Evolutionary conservation across 30 jellyfish, hydroid and myxozoan species (phyloP).

Genomic region (Turritopsis rubra): DNA sequence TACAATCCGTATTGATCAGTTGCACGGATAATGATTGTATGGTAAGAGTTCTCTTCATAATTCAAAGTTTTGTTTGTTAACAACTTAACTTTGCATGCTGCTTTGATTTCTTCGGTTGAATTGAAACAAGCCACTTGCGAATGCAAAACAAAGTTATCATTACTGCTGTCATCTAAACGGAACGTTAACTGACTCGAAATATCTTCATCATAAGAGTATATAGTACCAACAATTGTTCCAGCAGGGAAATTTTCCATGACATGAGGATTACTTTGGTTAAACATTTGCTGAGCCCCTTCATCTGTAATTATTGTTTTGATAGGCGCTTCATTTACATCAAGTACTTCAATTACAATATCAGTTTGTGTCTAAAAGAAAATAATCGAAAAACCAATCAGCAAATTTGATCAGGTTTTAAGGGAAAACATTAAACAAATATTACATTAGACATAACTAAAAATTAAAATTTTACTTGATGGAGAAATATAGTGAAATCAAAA

Average conservation of each 20-base stretch:
- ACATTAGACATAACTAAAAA: too few relatives aligned
- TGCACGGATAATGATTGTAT: conserved; percentile 15
- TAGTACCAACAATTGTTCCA: conserved; percentile 60
- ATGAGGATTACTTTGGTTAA: conserved; percentile 37
- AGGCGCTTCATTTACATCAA: conserved; percentile 51
- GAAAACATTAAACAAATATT: too few relatives aligned
- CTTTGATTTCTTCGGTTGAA: conserved; percentile 6
- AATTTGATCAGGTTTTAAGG: neutral
- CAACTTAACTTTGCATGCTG: conserved; percentile 43
- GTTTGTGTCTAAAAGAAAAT: conserved; percentile 5
- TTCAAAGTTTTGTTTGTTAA: conserved; percentile 39
- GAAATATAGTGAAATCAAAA: too few relatives aligned
- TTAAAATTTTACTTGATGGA: too few relatives aligned
- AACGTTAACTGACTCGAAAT: conserved; percentile 30
- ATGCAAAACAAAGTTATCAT: conserved; percentile 42
- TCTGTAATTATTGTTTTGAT: neutral
- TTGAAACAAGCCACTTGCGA: conserved; percentile 25
- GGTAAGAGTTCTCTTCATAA: conserved; percentile 34
- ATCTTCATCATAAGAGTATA: conserved; percentile 61
- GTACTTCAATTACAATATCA: conserved; percentile 49
- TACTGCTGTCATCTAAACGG: conserved; percentile 51
- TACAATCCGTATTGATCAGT: conserved; percentile 29
- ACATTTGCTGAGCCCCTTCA: conserved; percentile 22
- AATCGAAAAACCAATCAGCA: neutral
- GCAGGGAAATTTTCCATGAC: conserved; percentile 44